Evolutionary conservation across 1,140 invertebrate species (phyloP).

Genomic region (Oreohelix idahoensis): DNA sequence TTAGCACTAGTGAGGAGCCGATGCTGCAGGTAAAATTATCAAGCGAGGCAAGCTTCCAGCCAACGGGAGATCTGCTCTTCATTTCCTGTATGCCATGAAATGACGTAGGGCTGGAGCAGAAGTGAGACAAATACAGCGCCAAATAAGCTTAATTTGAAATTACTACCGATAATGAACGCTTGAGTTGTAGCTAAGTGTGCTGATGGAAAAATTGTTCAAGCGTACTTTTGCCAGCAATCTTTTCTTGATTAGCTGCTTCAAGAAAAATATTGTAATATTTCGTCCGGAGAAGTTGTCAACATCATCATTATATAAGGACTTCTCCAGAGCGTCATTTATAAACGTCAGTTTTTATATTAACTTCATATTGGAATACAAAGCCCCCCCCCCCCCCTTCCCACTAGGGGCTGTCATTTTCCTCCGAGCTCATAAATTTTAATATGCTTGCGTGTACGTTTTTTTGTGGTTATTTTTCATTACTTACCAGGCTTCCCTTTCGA

Average conservation of each 20-base stretch:
- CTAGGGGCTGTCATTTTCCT: too few relatives aligned
- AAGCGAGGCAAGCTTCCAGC: neutral
- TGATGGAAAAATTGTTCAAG: neutral
- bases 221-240: neutral
- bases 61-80: neutral
- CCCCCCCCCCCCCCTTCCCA: too few relatives aligned
- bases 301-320: neutral
- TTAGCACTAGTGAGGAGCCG: too few relatives aligned
- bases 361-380: too few relatives aligned
- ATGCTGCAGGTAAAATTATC: neutral
- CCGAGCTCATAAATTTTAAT: too few relatives aligned
- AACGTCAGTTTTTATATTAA: too few relatives aligned
- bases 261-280: neutral
- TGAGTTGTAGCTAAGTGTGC: neutral
- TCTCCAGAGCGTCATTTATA: too few relatives aligned
- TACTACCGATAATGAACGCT: conserved; percentile 7
- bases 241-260: too few relatives aligned
- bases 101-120: neutral
- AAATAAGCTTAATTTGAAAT: conserved; percentile 12
- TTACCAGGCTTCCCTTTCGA: too few relatives aligned
- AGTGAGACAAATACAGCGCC: neutral
- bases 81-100: neutral
- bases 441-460: too few relatives aligned
- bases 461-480: too few relatives aligned
- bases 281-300: neutral